Evolutionary conservation across 2,113 vertebrate genomes (phyloP).

Genomic region (Oreotrochilus melanogaster): DNA sequence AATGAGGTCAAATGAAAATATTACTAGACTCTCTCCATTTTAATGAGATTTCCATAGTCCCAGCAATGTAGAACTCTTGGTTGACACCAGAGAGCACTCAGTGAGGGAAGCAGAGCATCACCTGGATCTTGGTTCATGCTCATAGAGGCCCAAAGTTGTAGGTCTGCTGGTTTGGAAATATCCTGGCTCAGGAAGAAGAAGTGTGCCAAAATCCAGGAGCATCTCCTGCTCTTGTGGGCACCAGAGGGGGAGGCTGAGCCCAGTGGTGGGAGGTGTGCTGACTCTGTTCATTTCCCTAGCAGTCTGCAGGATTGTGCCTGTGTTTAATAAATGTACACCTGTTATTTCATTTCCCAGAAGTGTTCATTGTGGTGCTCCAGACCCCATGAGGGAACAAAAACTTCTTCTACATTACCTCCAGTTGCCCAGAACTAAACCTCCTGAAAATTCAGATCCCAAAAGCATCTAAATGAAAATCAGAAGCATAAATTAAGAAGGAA

Average conservation of each 20-base stretch:
- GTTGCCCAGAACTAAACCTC: constrained; percentile 8
- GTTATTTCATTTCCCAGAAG: constrained; percentile 51
- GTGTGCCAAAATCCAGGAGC: background rate
- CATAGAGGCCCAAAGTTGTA: background rate
- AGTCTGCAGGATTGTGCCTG: background rate
- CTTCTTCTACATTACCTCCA: background rate
- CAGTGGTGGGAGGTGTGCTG: constrained; percentile 12
- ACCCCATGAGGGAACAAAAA: background rate
- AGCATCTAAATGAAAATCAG: constrained; percentile 35
- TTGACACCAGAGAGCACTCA: background rate
- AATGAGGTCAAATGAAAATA: background rate
- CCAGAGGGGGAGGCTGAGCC: background rate
- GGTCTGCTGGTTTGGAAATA: background rate
- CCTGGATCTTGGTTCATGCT: background rate
- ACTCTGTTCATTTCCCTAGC: constrained; percentile 19
- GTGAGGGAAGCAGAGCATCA: background rate
- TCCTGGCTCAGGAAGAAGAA: background rate
- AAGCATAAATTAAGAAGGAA: constrained; percentile 47
- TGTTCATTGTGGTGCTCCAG: background rate
- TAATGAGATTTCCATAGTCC: background rate
- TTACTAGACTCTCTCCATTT: background rate
- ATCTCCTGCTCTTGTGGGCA: background rate
- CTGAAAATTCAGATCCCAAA: constrained; percentile 23
- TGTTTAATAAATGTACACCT: constrained; percentile 51
- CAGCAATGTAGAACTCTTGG: background rate